Base-by-base conservation (phyloP, 1,140 invertebrate genomes). In the Ips typographus region DNA sequence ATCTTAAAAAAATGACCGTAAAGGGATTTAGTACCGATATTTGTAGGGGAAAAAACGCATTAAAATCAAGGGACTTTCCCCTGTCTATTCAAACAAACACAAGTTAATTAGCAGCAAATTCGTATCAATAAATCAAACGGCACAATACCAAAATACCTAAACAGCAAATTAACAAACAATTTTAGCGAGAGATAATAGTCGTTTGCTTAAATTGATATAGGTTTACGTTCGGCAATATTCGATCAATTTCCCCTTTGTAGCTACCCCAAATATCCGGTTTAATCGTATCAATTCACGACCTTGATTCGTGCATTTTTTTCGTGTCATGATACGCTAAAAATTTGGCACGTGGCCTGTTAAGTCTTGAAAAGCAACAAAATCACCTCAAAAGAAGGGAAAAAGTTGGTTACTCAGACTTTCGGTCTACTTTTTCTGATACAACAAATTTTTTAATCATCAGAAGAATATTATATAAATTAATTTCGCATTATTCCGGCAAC, bases 201-300 rank as follows among this genome's bases (percentile, higher is more conserved):
- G 57, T 65, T 64, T 68, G 52, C 65, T 68, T 68, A 68, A 68
- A 68, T 68, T 68, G 65, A 68, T 68, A 60, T 68, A 68, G 52
- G 58, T 51, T 68, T 60, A 66, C 64, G 64, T 58, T 61, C 44
- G 57, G 56, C 65, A 60, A 68, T 68, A 68, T 68, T 68, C 65
- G 65, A 68, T 60, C 65, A 68, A 68, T 68, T 68, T 68, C 65
- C 65, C 56, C 65, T 68, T 68, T 68, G 47, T 52, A 68, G 58
- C 65, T 60, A 59, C 65, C 65, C 56, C 44, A 60, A 68, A 68
- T 68, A 68, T 68, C 65, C 57, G 65, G 53, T 68, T 68, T 52
- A 59, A 68, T 52, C 58, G 57, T 60, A 68, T 60, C 57, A 59
- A 60, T 68, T 59, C 44, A 57, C 42, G 63, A 65, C 63, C 61